Base-by-base conservation (phyloP, 92 coral and sea anemone species). In the Plumapathes pennacea region DNA sequence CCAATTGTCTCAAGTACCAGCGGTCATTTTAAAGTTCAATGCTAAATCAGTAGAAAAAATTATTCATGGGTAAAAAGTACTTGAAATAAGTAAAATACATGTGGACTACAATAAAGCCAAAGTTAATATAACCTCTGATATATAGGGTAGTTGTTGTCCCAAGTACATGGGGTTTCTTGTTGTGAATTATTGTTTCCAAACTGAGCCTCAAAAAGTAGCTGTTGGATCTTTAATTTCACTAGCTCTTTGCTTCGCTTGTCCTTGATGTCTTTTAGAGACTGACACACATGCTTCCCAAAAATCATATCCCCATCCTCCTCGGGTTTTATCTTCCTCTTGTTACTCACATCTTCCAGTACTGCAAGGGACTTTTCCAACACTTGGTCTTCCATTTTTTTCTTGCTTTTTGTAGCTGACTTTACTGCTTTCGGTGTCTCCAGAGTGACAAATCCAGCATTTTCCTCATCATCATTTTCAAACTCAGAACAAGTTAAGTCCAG, bases 251-350 rank as follows among this genome's bases (percentile, higher is more conserved):
- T 51, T 26, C 57, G 52, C 15, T 49, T 50, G 46, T 53, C 71
- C 46, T 67, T 73, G 18, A 81, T 72, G 13, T 72, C 71, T 49
- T 64, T 81, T 18, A 73, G 54, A 38, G 88, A 59, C 14, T 67
- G 64, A 33, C 81, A 78, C 50, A 81, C 88, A 73, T 67, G 82
- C 25, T 67, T 77, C 15, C 77, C 82, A 57, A 73, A 81, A 30
- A 73, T 63, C 38, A 51, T 61, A 42, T 73, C 88, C 40, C 71
- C 76, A 61, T 81, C 67, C 15, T 49, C 50, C 12, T 78, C 73
- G 28, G 24, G 30, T 21, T 48, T 50, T 3, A 62, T 57, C 26
- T 22, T 42, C 13, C 74, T 42, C 20, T 67, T 56, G 48, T 29
- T 67, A 25, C 46, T 60, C n/a, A 57, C 69, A 13, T 63, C 60